Base-by-base conservation (phyloP, 2,113 vertebrate species). In the Miniopterus natalensis region DNA sequence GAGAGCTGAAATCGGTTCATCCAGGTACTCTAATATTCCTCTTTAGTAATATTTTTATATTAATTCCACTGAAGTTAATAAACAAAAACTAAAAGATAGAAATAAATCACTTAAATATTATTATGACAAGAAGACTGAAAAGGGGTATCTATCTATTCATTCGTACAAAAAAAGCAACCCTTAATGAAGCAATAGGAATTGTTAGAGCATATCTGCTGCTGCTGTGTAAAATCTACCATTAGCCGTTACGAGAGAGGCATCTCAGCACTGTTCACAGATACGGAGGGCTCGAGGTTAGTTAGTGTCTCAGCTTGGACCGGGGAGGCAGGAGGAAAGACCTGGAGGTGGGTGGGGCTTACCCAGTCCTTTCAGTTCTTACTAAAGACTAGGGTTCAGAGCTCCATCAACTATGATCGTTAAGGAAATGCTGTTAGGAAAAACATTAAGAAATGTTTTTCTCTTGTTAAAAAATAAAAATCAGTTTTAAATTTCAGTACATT, bases 181-280 rank as follows among this genome's bases (percentile, higher is more conserved):
- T 98, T 98, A 98, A 98, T 98, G 98, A 98, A 98, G 96, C 90
- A 97, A 96, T 98, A 98, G 98, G 98, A 95, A 95, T 96, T 61
- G 70, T 98, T 96, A 45, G 15, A 95, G 80, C 61, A 87, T 97
- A 93, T 97, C 91, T 96, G 96, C 88, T 95, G 91, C 79, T 96
- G 17, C 49, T 94, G 23, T 95, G 63, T 96, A 97, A 98, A 97
- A 94, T 96, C 87, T 97, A 93, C 73, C 92, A 95, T 40, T 73
- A 92, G 63, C 96, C 89, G 14, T 51, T 71, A 96, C 20, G 4
- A 97, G 94, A 97, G 94, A 70, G 21, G 18, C 96, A 23, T 83
- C 29, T 95, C 6, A 68, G 55, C 86, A 47, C 79, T 96, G 5
- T 93, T 94, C 96, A 90, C 95, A 97, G 92, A 84, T 94, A 95